These are phyloP conservation scores for Dimorphilus gyrociliatus DNA, from an alignment of 2,888 invertebrate genomes.

Conservation along the genomic window DNA sequence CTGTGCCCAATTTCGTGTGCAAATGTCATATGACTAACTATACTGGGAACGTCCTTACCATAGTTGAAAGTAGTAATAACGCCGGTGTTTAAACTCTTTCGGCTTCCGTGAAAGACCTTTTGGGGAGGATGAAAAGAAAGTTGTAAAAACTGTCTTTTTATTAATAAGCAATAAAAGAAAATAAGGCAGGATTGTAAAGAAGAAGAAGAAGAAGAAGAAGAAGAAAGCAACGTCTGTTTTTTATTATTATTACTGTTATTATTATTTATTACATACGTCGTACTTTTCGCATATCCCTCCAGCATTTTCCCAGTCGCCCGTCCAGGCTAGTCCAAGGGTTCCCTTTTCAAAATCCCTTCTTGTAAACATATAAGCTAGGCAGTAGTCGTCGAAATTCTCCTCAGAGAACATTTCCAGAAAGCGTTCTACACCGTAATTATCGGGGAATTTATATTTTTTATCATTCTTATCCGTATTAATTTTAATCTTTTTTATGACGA, in stretches of 20 bases:
- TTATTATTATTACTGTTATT: no score
- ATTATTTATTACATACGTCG: conserved; percentile 10
- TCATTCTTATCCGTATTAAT: conserved; percentile 75
- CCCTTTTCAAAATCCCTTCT: conserved; percentile 95
- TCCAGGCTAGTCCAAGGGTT: conserved; percentile 94
- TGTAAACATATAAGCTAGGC: conserved; percentile 93
- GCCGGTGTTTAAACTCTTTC: conserved; percentile 83
- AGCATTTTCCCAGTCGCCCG: conserved; percentile 57
- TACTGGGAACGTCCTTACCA: conserved; percentile 52
- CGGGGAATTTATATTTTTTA: conserved; percentile 66
- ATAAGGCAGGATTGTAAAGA: no score
- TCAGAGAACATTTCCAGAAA: conserved; percentile 51
- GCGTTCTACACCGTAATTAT: conserved; percentile 19
- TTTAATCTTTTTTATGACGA: conserved; percentile 88
- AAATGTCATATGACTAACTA: conserved; percentile 87
- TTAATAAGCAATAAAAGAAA: neutral
- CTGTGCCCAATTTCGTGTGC: conserved; percentile 99
- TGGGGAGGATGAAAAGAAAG: conserved; percentile 49
- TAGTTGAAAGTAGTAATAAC: conserved; percentile 98
- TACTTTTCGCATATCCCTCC: conserved; percentile 97
- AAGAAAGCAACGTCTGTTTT: no score
- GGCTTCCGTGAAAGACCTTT: conserved; percentile 71
- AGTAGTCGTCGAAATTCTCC: conserved; percentile 91
- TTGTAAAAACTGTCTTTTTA: neutral
- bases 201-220: no score